These are phyloP conservation scores for Mastomys coucha DNA, from an alignment of 2,113 vertebrate genomes.

Conservation along the genomic window DNA sequence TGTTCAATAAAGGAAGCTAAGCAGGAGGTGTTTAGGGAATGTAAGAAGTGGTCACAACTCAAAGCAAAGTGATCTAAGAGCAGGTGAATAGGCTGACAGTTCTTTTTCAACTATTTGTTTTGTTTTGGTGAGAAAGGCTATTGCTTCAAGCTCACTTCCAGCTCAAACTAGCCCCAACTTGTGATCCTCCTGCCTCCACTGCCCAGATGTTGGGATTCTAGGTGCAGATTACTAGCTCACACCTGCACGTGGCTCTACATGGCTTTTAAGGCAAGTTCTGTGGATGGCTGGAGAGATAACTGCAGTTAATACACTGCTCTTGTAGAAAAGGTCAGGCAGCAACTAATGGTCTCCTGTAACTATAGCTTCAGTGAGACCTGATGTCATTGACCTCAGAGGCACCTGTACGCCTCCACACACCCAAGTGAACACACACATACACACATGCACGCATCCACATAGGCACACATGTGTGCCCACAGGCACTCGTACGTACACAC, in stretches of 20 bases:
- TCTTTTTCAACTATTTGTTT: neutral
- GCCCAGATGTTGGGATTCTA: neutral
- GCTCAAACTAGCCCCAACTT: neutral
- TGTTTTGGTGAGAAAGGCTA: neutral
- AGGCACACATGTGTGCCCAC: too few relatives aligned
- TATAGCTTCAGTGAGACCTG: neutral
- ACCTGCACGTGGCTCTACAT: neutral
- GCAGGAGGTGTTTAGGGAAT: constrained; percentile 10
- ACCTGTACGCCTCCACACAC: neutral
- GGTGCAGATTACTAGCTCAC: neutral
- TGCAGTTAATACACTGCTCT: too few relatives aligned
- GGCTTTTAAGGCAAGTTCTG: neutral
- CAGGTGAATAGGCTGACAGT: neutral
- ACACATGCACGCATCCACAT: fast-evolving
- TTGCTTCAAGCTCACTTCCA: neutral
- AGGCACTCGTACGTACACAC: neutral
- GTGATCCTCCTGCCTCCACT: neutral
- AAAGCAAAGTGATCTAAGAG: constrained; percentile 27
- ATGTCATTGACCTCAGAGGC: neutral
- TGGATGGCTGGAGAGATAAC: neutral
- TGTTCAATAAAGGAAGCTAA: constrained; percentile 55
- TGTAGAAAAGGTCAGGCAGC: neutral
- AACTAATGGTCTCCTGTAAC: neutral
- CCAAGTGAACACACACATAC: neutral
- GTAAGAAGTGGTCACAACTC: neutral